Evolutionary conservation across 2,888 invertebrate genomes (phyloP), one percentile per base, ranked within the genome.

Genomic region (Lycocerus yunnanus): DNA sequence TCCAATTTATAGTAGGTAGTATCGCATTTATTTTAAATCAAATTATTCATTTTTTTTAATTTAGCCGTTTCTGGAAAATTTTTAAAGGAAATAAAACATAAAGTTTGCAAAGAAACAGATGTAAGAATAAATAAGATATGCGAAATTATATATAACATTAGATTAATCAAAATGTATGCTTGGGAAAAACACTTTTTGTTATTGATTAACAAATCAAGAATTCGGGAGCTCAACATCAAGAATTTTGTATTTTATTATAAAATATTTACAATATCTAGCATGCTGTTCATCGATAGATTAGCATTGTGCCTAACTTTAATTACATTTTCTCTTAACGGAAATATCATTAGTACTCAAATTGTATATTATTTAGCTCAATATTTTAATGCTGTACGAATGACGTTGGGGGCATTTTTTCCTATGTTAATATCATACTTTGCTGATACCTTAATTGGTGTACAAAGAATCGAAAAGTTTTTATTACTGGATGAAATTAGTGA

Each of bases 241-340:
- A 82, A 80, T 4, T 79, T 76, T 69, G 78, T 82, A 3, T 91
- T 92, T 0, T 92, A 92, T 84, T 88, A 92, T 75, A 90, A 90
- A 77, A 94, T 90, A 58, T 88, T 92, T 77, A 93, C 91, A 88
- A 90, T 91, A 86, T 93, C 90, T 82, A 89, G 92, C 84, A 93
- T 93, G 89, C 92, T 96, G 58, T 95, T 95, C 84, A 94, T 95
- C 0, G 93, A 95, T 82, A 91, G 96, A 77, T 90, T 95, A 58
- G 93, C 96, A 0, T 88, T 96, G 11, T 95, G 93, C 83, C 90
- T 94, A 68, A 95, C 95, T 0, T 89, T 96, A 65, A 88, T 94
- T 18, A 90, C 93, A 0, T 95, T 92, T 82, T 92, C 93, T 9
- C 87, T 95, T 0, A 86, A 91, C 75, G 94, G 92, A 0, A 90